Evolutionary conservation across 2,113 vertebrate species (phyloP), one percentile per base, ranked within the genome.

Genomic region (Aramus guarauna): DNA sequence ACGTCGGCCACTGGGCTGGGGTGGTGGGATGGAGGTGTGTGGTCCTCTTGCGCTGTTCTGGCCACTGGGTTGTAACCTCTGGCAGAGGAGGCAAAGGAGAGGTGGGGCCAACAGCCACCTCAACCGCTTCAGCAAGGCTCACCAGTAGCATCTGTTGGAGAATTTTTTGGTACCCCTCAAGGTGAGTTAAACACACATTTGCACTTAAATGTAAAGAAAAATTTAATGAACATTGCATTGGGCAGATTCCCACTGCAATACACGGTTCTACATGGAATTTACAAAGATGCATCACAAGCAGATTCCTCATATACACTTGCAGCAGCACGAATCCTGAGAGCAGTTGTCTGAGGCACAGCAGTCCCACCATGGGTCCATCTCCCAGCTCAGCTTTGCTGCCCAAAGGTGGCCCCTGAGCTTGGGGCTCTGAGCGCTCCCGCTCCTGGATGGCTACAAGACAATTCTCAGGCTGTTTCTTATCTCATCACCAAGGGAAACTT

Each of bases 231-330:
- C 52, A 43, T 15, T 45, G 32, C n/a, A 6, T 16, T 62, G 32
- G 21, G 10, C 6, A 3, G 63, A 22, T 39, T 92, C 32, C 20
- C 17, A 22, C 48, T 30, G 6, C 37, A 85, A 6, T 22, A 69
- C 4, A 5, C 0, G 0, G 36, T 37, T 85, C 26, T 37, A 23
- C 6, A 1, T 11, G 36, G 32, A 64, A 48, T 52, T 45, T 81
- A 68, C 48, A 77, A 63, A 60, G 36, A 29, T 29, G 19, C 1
- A 2, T 26, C 50, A n/a, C 34, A 10, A 55, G 59, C 36, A 45
- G 68, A 27, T 73, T 76, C 66, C 20, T 56, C n/a, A 32, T 5
- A 34, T 12, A 19, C 55, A 36, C 19, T 34, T 55, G 63, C 45
- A 67, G 26, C 47, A 63, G 58, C 47, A 79, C n/a, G 27, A 26